Evolutionary conservation across 1,140 invertebrate genomes (phyloP), one percentile per base, ranked within the genome.

Genomic region (Aphelinus certus): DNA sequence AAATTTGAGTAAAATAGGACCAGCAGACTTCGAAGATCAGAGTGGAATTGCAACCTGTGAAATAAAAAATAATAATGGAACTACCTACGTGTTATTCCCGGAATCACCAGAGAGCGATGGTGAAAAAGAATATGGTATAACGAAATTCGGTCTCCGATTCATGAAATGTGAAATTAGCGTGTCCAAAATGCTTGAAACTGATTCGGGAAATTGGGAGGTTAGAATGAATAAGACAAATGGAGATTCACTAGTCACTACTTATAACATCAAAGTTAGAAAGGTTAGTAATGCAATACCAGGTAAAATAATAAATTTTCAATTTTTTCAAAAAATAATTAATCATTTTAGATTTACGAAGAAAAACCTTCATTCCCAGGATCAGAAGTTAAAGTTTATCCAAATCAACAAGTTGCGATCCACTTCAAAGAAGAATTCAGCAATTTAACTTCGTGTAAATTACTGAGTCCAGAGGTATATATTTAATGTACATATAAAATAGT

Each of bases 211-310:
- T 10, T 75, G 66, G 66, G 26, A 1, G n/a, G 53, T 3, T 4
- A 72, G 2, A 56, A 66, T 26, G 57, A 9, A 53, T 3, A n/a
- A 3, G 26, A 0, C 47, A 49, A 2, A 48, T n/a, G 7, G n/a
- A 1, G 10, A 26, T 26, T 9, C 1, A 48, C 45, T 1, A 48
- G 45, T 64, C 0, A 9, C 2, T 5, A 10, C 4, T 5, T 73
- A 73, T 7, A 68, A 74, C 45, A 4, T 74, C 10, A 9, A 74
- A 62, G 65, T 74, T 42, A 53, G 72, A 68, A 42, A 66, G 47
- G 71, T 73, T 7, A 43, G 63, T 49, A 26, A 26, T 26, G 26
- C 26, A 26, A 26, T 26, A 26, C 26, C 26, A 26, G 26, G 26
- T 26, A 26, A 26, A 26, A 26, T 26, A 26, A 26, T 26, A 26